phyloP scores from a whole-genome alignment of 1,140 invertebrate genomes.

The Drosophila miranda region DNA sequence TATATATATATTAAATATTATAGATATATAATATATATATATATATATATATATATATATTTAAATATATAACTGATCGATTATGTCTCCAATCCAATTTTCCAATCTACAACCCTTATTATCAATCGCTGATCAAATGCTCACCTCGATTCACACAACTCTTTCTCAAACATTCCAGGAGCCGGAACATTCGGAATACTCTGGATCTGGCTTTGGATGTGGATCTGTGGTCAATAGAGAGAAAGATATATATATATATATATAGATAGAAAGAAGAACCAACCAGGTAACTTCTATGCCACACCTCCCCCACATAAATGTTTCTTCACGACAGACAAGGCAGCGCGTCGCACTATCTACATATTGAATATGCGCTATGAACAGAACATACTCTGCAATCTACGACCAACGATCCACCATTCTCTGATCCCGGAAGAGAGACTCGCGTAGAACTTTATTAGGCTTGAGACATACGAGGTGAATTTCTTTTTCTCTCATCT shows the following conservation, averaged over 20 bases:
- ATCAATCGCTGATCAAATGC: not conserved
- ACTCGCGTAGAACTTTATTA: slow-evolving; percentile 56
- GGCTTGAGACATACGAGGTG: slow-evolving; percentile 69
- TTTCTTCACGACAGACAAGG: slow-evolving; percentile 73
- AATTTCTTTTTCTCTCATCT: slow-evolving; percentile 67
- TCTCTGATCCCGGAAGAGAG: slow-evolving; percentile 15
- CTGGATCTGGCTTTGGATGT: slow-evolving; percentile 1
- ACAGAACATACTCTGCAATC: slow-evolving; percentile 2
- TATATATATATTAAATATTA: slow-evolving; percentile 2
- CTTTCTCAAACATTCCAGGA: slow-evolving; percentile 4
- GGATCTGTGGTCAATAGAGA: not conserved
- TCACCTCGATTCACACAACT: not conserved
- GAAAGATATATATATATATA: not conserved
- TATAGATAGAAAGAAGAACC: slow-evolving; percentile 37
- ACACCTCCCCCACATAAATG: slow-evolving; percentile 63
- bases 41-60: slow-evolving; percentile 12
- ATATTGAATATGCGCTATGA: not conserved
- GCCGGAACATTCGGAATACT: not conserved
- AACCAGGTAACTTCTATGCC: slow-evolving; percentile 76
- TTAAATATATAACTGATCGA: not conserved
- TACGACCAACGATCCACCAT: slow-evolving; percentile 27
- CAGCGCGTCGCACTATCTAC: slow-evolving; percentile 1
- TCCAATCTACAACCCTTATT: not conserved
- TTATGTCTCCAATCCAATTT: slow-evolving; percentile 6
- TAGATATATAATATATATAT: slow-evolving; percentile 14